Conservation (phyloP, 2,888 invertebrate genomes). For the Drosophila putrida region DNA sequence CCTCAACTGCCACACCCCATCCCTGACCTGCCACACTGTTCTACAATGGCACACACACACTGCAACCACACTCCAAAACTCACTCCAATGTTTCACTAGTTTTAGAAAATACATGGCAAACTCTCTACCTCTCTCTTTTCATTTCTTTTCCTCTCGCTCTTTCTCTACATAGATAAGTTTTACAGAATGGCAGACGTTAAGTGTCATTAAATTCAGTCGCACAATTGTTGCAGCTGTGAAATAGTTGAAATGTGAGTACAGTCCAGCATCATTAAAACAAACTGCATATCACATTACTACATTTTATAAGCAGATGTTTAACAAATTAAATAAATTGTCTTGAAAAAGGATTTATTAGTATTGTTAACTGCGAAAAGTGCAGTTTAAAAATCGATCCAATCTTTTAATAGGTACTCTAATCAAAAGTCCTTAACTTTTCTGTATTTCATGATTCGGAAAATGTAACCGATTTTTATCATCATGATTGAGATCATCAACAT, state of each 20-base stretch:
- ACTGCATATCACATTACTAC: background rate
- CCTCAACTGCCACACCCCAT: slow-evolving; percentile 28
- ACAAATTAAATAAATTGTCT: background rate
- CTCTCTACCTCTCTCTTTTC: background rate
- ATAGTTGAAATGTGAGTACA: slow-evolving; percentile 22
- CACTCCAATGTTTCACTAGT: slow-evolving; percentile 39
- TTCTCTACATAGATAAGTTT: slow-evolving; percentile 45
- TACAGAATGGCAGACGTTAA: slow-evolving; percentile 57
- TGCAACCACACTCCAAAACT: slow-evolving; percentile 23
- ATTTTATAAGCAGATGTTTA: background rate
- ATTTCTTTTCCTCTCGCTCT: background rate
- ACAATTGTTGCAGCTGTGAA: slow-evolving; percentile 51
- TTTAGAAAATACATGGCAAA: slow-evolving; percentile 60
- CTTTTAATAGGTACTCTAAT: too few relatives aligned
- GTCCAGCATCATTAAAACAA: slow-evolving; percentile 10
- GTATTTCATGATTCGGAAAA: too few relatives aligned
- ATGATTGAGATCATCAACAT: too few relatives aligned
- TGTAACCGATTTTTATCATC: too few relatives aligned
- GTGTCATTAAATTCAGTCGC: slow-evolving; percentile 66
- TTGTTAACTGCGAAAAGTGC: too few relatives aligned
- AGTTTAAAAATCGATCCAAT: too few relatives aligned
- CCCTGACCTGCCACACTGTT: background rate
- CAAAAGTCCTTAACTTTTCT: too few relatives aligned
- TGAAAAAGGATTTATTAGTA: background rate
- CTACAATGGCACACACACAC: background rate